phyloP scores from a whole-genome alignment of 2,113 vertebrate species.

The Gambusia affinis region DNA sequence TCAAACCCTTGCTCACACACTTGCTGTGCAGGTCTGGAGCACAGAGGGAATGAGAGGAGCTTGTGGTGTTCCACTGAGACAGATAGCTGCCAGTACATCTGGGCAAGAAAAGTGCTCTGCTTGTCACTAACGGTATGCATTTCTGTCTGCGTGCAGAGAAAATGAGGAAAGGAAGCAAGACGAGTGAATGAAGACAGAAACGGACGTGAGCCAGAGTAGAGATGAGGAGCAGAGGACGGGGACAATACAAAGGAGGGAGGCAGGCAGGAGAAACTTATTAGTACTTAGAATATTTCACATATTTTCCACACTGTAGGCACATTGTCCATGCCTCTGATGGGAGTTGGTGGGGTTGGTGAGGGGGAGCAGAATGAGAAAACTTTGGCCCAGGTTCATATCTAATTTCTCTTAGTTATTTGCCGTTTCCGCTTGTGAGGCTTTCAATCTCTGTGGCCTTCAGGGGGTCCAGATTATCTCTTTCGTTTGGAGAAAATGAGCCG shows the following conservation, averaged over 20 bases:
- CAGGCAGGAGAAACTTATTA: neutral
- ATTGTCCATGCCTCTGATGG: conserved; percentile 19
- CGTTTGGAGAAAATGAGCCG: conserved; percentile 73
- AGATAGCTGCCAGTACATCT: conserved; percentile 53
- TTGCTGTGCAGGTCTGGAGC: neutral
- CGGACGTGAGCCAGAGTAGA: neutral
- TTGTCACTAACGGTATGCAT: conserved; percentile 40
- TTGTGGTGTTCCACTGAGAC: conserved; percentile 42
- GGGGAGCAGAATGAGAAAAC: conserved; percentile 59
- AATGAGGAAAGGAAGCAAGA: conserved; percentile 5
- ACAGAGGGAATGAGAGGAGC: conserved; percentile 10
- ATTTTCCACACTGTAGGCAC: conserved; percentile 16
- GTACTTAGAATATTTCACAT: conserved; percentile 6
- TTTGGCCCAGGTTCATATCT: conserved; percentile 58
- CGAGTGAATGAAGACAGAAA: neutral
- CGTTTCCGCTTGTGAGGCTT: conserved; percentile 59
- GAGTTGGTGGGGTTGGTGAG: neutral
- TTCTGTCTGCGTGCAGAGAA: neutral
- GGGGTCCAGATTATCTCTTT: conserved; percentile 78
- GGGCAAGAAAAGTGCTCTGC: conserved; percentile 42
- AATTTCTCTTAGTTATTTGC: conserved; percentile 75
- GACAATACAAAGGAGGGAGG: neutral
- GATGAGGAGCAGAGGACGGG: neutral
- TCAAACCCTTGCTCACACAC: neutral
- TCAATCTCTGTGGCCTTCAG: conserved; percentile 69